Evolutionary conservation across 2,888 invertebrate species (phyloP).

Genomic region (Trichopoda pennipes): DNA sequence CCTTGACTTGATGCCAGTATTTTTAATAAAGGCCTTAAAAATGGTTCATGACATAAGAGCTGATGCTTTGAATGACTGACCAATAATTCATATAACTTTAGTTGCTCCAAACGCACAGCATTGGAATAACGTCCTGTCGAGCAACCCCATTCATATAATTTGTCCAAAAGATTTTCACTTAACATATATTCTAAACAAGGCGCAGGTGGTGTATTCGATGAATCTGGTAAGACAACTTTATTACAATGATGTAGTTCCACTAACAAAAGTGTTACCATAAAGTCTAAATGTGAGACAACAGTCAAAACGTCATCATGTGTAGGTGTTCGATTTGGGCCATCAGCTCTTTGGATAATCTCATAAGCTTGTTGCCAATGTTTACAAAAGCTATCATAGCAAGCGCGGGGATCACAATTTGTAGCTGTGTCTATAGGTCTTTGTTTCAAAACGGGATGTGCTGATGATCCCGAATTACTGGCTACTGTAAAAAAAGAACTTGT

Average conservation of each 20-base stretch:
- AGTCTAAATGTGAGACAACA: conserved; percentile 95
- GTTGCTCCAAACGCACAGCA: conserved; percentile 91
- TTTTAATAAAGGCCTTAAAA: conserved; percentile 91
- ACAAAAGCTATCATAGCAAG: conserved; percentile 95
- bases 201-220: conserved; percentile 83
- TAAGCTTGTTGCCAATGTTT: conserved; percentile 96
- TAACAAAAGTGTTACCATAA: conserved; percentile 91
- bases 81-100: conserved; percentile 92
- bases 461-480: conserved; percentile 51
- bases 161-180: conserved; percentile 92
- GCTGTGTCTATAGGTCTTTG: conserved; percentile 85
- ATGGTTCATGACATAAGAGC: conserved; percentile 93
- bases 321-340: conserved; percentile 83
- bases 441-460: conserved; percentile 75
- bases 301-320: conserved; percentile 93
- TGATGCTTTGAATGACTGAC: conserved; percentile 90
- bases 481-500: conserved; percentile 56
- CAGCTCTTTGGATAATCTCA: conserved; percentile 89
- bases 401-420: conserved; percentile 91
- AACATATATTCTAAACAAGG: conserved; percentile 91
- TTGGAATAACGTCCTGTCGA: conserved; percentile 92
- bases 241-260: conserved; percentile 88
- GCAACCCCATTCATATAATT: conserved; percentile 92
- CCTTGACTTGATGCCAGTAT: conserved; percentile 90
- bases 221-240: conserved; percentile 78